Percentiles rank a stretch among this genome's conserved stretches.
These are phyloP conservation scores for Leptinotarsa juncta DNA, from an alignment of 2,888 invertebrate genomes.

Conservation along the genomic window DNA sequence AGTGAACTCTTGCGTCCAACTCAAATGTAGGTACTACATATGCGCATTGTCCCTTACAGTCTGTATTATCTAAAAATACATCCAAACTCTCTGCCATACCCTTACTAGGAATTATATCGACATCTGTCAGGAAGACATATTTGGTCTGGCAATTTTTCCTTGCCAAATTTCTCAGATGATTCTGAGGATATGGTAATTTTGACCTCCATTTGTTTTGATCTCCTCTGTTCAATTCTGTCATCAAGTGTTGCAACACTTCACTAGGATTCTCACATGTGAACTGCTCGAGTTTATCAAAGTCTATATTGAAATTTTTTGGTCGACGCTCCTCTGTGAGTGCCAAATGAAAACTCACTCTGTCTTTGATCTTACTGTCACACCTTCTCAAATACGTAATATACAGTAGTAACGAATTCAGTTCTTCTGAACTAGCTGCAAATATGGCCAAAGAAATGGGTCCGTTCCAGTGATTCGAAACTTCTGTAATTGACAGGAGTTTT, in stretches of 20 bases:
- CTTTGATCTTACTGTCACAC: slow-evolving; percentile 79
- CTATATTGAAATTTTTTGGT: slow-evolving; percentile 56
- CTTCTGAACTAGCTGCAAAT: slow-evolving; percentile 82
- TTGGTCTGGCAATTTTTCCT: slow-evolving; percentile 85
- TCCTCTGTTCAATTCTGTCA: slow-evolving; percentile 62
- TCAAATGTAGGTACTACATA: slow-evolving; percentile 93
- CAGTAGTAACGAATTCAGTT: slow-evolving; percentile 77
- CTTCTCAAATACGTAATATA: slow-evolving; percentile 81
- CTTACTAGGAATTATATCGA: slow-evolving; percentile 86
- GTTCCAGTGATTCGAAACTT: slow-evolving; percentile 83
- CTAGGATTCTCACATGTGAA: slow-evolving; percentile 78
- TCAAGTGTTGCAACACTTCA: slow-evolving; percentile 69
- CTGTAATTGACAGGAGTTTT: slow-evolving; percentile 80
- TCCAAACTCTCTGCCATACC: slow-evolving; percentile 79
- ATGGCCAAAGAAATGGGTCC: slow-evolving; percentile 88
- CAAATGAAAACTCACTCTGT: slow-evolving; percentile 81
- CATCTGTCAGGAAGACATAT: slow-evolving; percentile 87
- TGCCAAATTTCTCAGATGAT: slow-evolving; percentile 88
- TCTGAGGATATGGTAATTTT: slow-evolving; percentile 87
- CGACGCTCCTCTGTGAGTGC: slow-evolving; percentile 74
- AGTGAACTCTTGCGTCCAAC: slow-evolving; percentile 80
- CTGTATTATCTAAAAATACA: slow-evolving; percentile 71
- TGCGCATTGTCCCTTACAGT: slow-evolving; percentile 75
- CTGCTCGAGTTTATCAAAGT: slow-evolving; percentile 60
- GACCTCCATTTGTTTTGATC: slow-evolving; percentile 71